phyloP scores from a whole-genome alignment of 2,113 vertebrate genomes.

The Corvus cornix region DNA sequence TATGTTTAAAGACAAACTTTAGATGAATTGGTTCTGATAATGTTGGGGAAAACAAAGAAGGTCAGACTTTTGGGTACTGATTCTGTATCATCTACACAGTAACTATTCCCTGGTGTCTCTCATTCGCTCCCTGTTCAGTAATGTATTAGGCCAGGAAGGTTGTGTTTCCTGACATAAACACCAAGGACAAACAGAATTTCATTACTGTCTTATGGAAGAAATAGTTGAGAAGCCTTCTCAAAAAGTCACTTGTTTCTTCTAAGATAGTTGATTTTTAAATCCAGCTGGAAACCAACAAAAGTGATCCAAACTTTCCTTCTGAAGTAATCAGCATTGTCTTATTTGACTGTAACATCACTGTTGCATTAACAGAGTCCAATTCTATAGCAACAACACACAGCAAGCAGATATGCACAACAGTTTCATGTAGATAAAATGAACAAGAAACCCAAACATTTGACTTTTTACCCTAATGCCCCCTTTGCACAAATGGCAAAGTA shows the following conservation, averaged over 20 bases:
- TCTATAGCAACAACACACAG: neutral
- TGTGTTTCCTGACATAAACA: neutral
- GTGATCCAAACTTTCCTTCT: neutral
- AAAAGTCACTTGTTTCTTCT: neutral
- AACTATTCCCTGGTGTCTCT: neutral
- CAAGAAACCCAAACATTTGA: neutral
- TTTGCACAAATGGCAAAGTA: slow-evolving; percentile 18
- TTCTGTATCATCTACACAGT: neutral
- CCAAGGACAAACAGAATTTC: neutral
- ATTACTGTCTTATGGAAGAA: neutral
- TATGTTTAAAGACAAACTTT: neutral
- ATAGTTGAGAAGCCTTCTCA: neutral
- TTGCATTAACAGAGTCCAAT: neutral
- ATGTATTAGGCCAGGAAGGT: neutral
- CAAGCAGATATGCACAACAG: neutral
- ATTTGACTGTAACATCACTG: neutral
- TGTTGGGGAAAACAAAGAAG: neutral
- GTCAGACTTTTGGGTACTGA: neutral
- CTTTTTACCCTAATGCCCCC: neutral
- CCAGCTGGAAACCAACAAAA: neutral
- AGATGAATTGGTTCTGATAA: neutral
- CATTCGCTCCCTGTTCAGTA: neutral
- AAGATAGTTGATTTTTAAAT: neutral
- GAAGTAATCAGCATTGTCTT: neutral
- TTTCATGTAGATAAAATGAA: slow-evolving; percentile 8